Evolutionary conservation across 2,888 invertebrate species (phyloP).

Genomic region (Craniophora ligustri): DNA sequence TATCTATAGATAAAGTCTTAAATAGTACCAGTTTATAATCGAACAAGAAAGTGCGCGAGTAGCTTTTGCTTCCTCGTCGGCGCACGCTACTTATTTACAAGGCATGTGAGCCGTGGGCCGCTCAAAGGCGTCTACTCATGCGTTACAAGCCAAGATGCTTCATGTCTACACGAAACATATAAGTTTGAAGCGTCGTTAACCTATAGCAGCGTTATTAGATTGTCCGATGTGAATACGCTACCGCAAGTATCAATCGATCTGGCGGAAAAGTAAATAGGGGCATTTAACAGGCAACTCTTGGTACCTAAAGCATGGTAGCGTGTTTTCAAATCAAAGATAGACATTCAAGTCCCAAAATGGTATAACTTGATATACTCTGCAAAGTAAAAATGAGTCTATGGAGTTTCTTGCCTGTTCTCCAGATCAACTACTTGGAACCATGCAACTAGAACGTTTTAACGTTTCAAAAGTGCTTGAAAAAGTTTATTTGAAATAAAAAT

Average conservation of each 20-base stretch:
- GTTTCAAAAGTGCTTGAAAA: too few species aligned
- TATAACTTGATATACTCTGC: too few species aligned
- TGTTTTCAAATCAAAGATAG: too few species aligned
- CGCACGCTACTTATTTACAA: constrained; percentile 25
- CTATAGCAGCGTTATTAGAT: constrained; percentile 22
- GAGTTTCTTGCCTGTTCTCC: too few species aligned
- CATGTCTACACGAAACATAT: constrained; percentile 38
- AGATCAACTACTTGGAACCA: too few species aligned
- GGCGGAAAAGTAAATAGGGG: constrained; percentile 6
- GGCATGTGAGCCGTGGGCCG: constrained; percentile 25
- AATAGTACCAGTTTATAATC: not conserved
- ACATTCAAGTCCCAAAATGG: too few species aligned
- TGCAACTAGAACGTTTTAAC: too few species aligned
- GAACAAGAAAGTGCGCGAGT: constrained; percentile 24
- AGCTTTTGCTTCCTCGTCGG: constrained; percentile 37
- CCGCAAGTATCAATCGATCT: constrained; percentile 3
- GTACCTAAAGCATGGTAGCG: not conserved
- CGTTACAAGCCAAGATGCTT: constrained; percentile 43
- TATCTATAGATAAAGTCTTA: not conserved
- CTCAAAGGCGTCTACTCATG: constrained; percentile 45
- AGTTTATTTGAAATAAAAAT: too few species aligned
- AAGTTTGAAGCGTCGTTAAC: constrained; percentile 46
- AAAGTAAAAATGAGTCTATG: too few species aligned
- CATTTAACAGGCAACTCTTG: not conserved
- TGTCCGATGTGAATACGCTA: constrained; percentile 17